Conservation (phyloP, 1,140 invertebrate species). For the Drosophila tristis region DNA sequence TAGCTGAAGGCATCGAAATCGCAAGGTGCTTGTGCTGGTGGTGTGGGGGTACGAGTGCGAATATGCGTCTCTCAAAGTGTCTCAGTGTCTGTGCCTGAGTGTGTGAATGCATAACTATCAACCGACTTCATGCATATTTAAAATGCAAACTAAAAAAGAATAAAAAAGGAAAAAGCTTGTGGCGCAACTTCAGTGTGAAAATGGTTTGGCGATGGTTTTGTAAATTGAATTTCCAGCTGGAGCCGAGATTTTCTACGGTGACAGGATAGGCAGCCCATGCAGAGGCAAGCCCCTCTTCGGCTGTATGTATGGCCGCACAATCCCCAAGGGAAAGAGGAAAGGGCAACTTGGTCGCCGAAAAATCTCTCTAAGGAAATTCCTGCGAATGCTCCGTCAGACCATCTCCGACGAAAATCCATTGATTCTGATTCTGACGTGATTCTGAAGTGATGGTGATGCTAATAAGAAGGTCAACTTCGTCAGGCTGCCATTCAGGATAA, state of each 20-base stretch:
- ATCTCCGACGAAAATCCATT: too few relatives aligned
- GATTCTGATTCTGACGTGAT: too few relatives aligned
- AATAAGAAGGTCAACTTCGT: too few relatives aligned
- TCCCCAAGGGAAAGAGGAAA: too few relatives aligned
- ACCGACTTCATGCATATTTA: slow-evolving; percentile 61
- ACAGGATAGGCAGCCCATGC: background rate
- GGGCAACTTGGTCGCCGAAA: too few relatives aligned
- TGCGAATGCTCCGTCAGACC: too few relatives aligned
- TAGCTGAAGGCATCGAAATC: too few relatives aligned
- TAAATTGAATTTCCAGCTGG: slow-evolving; percentile 23
- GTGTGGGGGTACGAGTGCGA: background rate
- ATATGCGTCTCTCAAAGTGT: background rate
- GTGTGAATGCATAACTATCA: slow-evolving; percentile 53
- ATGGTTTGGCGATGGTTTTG: slow-evolving; percentile 28
- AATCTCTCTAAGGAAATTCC: too few relatives aligned
- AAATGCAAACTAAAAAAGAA: slow-evolving; percentile 40
- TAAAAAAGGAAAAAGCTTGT: slow-evolving; percentile 32
- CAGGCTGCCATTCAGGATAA: too few relatives aligned
- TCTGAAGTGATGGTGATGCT: too few relatives aligned
- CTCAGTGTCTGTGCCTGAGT: slow-evolving; percentile 4
- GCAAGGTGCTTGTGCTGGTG: slow-evolving; percentile 1
- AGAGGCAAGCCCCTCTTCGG: too few relatives aligned
- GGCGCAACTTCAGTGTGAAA: slow-evolving; percentile 62
- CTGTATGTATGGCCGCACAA: too few relatives aligned
- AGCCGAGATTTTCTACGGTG: slow-evolving; percentile 17